Base-by-base conservation (phyloP, 2,113 vertebrate species). In the Plestiodon gilberti region DNA sequence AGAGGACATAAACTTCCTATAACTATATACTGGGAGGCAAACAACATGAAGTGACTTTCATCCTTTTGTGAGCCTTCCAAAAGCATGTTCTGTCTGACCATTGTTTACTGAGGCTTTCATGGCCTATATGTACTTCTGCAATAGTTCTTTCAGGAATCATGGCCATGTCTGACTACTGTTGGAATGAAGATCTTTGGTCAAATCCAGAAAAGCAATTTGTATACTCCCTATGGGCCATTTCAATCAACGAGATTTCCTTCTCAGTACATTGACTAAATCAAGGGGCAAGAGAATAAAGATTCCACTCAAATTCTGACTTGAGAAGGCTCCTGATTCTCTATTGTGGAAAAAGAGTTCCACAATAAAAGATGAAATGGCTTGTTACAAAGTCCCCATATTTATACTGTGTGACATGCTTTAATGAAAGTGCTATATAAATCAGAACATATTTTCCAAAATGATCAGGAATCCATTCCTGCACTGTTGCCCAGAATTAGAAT, bases 401-500 rank as follows among this genome's bases (percentile, higher is more conserved):
- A 81, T 43, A 43, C 84, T 62, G 30, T 71, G 2, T 81, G 87
- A 85, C 87, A 61, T 90, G 57, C 82, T 91, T 90, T 87, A 67
- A 6, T 71, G 3, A 77, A 30, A 90, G 78, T 92, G 90, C 30
- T 88, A 35, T 91, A 92, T 35, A 87, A 90, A 92, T 86, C 88
- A 55, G 92, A 93, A 83, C 84, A 85, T 93, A 93, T 89, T 95
- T 95, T 91, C 33, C 78, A 93, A 87, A 92, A 93, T 89, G 91
- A 89, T 94, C 90, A 90, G 30, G 62, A 95, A 96, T 94, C 91
- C 89, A 78, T 92, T 93, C 78, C 90, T 95, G 90, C 92, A 94
- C 93, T 88, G 80, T 89, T 96, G 95, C 94, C 93, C 91, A 69
- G 91, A 95, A 94, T 94, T 94, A 92, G 95, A 96, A 95, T 95